phyloP scores from a whole-genome alignment of 2,797 vertebrate genomes.

The Squalus acanthias region DNA sequence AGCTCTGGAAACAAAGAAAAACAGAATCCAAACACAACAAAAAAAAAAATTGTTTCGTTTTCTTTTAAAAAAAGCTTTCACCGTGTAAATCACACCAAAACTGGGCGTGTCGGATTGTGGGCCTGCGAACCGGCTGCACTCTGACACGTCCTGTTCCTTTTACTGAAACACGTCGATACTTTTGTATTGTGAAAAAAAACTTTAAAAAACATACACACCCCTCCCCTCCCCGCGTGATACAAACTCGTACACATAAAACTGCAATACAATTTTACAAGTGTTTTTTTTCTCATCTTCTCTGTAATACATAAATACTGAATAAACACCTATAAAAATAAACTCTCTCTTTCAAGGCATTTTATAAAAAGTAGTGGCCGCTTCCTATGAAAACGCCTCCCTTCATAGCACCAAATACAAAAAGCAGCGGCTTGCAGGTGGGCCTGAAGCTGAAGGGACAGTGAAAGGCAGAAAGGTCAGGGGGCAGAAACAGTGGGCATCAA shows the following conservation, averaged over 20 bases:
- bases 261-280: constrained; percentile 35
- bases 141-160: not conserved
- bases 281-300: constrained; percentile 36
- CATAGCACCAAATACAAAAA: constrained; percentile 37
- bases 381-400: constrained; percentile 42
- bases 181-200: constrained; percentile 30
- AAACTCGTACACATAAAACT: constrained; percentile 33
- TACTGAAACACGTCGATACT: not conserved
- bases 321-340: constrained; percentile 76
- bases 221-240: constrained; percentile 3
- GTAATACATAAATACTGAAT: constrained; percentile 74
- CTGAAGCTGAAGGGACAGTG: not conserved
- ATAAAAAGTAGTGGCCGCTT: constrained; percentile 63
- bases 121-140: not conserved
- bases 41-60: not conserved
- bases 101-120: not conserved
- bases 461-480: not conserved
- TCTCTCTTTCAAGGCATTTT: constrained; percentile 63
- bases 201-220: constrained; percentile 22
- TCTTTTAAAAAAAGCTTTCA: constrained; percentile 1
- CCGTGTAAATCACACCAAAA: not conserved
- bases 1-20: not conserved
- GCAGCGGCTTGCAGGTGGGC: constrained; percentile 11
- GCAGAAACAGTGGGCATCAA: not conserved
- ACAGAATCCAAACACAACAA: constrained; percentile 24